These are phyloP conservation scores for Sinella curviseta DNA, from an alignment of 1,140 invertebrate genomes.

Conservation along the genomic window DNA sequence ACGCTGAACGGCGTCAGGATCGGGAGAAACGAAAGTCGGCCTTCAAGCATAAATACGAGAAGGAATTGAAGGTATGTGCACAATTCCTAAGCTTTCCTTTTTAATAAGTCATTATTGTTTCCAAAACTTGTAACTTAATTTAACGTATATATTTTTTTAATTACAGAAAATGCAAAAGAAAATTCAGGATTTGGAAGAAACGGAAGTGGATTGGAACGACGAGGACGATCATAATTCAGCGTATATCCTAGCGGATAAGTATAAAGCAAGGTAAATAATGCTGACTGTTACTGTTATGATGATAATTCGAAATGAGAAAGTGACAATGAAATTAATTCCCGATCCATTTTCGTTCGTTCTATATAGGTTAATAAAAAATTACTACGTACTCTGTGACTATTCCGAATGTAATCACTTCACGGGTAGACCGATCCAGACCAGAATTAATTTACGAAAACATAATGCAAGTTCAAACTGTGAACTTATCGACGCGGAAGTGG, in stretches of 20 bases:
- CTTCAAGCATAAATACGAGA: background rate
- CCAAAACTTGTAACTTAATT: background rate
- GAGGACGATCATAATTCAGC: conserved; percentile 12
- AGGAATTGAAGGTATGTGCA: background rate
- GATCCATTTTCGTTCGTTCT: background rate
- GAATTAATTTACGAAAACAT: background rate
- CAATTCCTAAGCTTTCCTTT: background rate
- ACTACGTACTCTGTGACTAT: background rate
- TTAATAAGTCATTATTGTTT: background rate
- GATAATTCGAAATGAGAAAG: background rate
- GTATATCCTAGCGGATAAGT: background rate
- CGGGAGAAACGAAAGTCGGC: background rate
- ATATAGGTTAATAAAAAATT: background rate
- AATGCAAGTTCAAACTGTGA: background rate
- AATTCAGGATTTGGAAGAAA: background rate
- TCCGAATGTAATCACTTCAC: background rate
- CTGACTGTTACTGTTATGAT: background rate
- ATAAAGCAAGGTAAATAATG: background rate
- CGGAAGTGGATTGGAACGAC: background rate
- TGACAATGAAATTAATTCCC: background rate
- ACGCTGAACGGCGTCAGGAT: background rate
- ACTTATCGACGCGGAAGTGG: background rate
- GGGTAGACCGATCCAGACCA: background rate
- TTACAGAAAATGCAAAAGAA: background rate
- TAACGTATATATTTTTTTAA: too few species aligned